These are phyloP conservation scores for Bombus soroeensis DNA, from an alignment of 1,140 invertebrate genomes.

Conservation along the genomic window DNA sequence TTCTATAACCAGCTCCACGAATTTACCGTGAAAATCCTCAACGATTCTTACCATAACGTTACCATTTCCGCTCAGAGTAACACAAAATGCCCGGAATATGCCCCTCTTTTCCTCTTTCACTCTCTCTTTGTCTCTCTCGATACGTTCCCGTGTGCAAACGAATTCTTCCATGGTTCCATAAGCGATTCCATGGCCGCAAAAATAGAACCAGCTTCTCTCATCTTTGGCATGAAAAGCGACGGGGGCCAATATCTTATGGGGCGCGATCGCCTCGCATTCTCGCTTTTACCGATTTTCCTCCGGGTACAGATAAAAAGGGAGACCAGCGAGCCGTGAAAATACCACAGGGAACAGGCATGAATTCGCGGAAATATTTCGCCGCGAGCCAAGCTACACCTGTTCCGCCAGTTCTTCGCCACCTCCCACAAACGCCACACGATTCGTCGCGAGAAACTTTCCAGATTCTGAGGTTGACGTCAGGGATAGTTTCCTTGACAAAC, in stretches of 20 bases:
- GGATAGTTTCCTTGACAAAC: constrained; percentile 23
- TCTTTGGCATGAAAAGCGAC: constrained; percentile 17
- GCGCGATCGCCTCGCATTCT: constrained; percentile 42
- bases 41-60: constrained; percentile 17
- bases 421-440: constrained; percentile 5
- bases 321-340: constrained; percentile 61
- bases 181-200: background rate
- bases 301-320: constrained; percentile 44
- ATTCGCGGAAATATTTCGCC: constrained; percentile 57
- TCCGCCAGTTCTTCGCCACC: constrained; percentile 49
- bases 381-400: constrained; percentile 47
- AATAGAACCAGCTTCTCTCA: constrained; percentile 3
- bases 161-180: constrained; percentile 11
- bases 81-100: background rate
- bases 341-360: constrained; percentile 53
- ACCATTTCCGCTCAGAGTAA: background rate
- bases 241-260: constrained; percentile 54
- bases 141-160: background rate
- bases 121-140: background rate
- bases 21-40: background rate
- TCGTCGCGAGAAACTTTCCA: background rate
- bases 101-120: too few species aligned
- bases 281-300: constrained; percentile 42
- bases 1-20: background rate
- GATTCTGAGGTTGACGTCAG: too few species aligned